A percentile compares a stretch with the other conserved stretches of the same genome.
phyloP scores from a whole-genome alignment of 2,888 invertebrate genomes.

The Zygaena filipendulae region DNA sequence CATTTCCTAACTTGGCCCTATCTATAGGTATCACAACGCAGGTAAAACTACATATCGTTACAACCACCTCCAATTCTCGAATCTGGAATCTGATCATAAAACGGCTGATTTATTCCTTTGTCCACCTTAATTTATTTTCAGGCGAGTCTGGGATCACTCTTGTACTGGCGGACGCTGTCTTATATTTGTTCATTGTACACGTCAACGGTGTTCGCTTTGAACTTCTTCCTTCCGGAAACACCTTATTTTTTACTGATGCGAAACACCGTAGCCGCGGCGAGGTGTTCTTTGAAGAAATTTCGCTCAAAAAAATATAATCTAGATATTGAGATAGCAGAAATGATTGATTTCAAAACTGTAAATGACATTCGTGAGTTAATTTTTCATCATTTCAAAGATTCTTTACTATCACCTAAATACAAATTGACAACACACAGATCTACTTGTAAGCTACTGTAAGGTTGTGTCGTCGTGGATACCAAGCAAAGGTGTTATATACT shows the following conservation, averaged over 20 bases:
- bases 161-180: constrained; percentile 29
- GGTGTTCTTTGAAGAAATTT: constrained; percentile 23
- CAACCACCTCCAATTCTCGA: no score
- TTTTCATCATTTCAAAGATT: constrained; percentile 4
- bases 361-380: constrained; percentile 38
- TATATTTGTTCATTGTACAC: constrained; percentile 22
- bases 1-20: constrained; percentile 71
- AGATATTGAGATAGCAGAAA: constrained; percentile 27
- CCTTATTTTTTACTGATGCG: constrained; percentile 34
- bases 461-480: no score
- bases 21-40: constrained; percentile 70
- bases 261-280: constrained; percentile 18
- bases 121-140: no score
- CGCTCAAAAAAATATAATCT: constrained; percentile 25
- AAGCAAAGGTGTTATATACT: no score
- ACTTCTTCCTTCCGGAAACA: constrained; percentile 32
- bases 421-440: no score
- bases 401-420: no score
- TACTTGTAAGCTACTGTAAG: no score
- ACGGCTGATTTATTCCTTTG: no score
- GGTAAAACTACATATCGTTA: no score
- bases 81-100: no score
- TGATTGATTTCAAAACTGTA: constrained; percentile 30
- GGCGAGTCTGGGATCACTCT: constrained; percentile 27
- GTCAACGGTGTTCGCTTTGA: constrained; percentile 18